Percentiles rank a stretch among this genome's conserved stretches.
Conservation (phyloP, 2,797 vertebrate species). For the Notamacropus eugenii region DNA sequence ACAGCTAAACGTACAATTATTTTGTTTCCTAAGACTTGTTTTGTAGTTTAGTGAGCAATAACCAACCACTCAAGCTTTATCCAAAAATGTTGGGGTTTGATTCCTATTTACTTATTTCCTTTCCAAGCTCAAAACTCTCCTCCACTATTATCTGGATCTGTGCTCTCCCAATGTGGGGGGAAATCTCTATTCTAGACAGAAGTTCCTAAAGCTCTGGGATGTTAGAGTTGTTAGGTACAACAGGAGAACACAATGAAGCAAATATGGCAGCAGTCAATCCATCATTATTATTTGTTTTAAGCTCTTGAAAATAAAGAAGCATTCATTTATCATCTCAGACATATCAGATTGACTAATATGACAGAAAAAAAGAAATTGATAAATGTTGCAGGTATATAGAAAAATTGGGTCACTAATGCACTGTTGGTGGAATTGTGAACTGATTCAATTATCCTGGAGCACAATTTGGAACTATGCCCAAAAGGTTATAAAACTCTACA, state of each 20-base stretch:
- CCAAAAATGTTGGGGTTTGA: constrained; percentile 11
- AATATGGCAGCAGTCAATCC: not conserved
- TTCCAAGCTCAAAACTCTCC: constrained; percentile 26
- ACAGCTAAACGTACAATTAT: not conserved
- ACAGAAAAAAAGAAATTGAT: not conserved
- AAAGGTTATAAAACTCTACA: not conserved
- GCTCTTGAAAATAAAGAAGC: not conserved
- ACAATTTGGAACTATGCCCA: not conserved
- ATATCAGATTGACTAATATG: not conserved
- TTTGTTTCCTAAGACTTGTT: constrained; percentile 8
- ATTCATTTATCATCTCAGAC: not conserved
- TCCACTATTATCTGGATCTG: not conserved
- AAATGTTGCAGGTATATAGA: not conserved
- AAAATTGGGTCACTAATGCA: not conserved
- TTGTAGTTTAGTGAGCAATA: constrained; percentile 29
- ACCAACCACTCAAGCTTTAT: not conserved
- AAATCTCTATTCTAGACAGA: not conserved
- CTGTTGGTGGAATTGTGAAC: not conserved
- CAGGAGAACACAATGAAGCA: not conserved
- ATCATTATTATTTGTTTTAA: not conserved
- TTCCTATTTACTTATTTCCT: not conserved
- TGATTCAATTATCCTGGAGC: not conserved
- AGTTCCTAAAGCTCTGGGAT: not conserved
- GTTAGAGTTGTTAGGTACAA: not conserved
- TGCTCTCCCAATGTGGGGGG: not conserved